Evolutionary conservation across 2,888 invertebrate species (phyloP), one percentile per base, ranked within the genome.

Genomic region (Brachylomia viminalis): DNA sequence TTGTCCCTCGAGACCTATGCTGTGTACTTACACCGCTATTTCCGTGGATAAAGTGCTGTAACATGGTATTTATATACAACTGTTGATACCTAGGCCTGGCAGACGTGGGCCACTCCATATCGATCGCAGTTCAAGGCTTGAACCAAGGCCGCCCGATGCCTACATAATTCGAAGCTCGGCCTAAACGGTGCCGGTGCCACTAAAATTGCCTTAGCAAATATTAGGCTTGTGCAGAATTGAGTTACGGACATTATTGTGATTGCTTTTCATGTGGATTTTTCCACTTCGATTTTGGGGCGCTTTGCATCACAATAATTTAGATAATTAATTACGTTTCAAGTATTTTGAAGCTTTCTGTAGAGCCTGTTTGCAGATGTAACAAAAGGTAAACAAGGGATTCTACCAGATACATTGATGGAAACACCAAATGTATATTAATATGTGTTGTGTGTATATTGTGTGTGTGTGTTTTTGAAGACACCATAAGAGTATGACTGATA

Each of bases 121-220:
- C 90, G 93, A 93, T 93, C 92, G 91, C 71, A 75, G 88, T 91
- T 91, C 93, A 93, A 93, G 92, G 93, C 90, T 83, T 84, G 75
- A 67, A 64, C 64, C 90, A 90, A 92, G 91, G 91, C 89, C 91
- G 80, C 59, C 54, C 81, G 83, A 66, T 62, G 79, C 72, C 76
- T 86, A 81, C 75, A 84, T 77, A 80, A 82, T 80, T 77, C 70
- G 83, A 85, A 83, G 86, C 86, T 82, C 80, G 76, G 82, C 83
- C 84, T 82, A 73, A 87, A 88, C 61, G 72, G 72, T 81, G 79
- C 77, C 77, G 66, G 76, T 81, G 87, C 77, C 75, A 73, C 75
- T 71, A 66, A 78, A 75, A 80, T 75, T 69, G 67, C 75, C 77
- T 72, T 64, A 74, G 61, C 73, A 70, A 82, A 83, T 83, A 86